A percentile compares a stretch with the other conserved stretches of the same genome.
Conservation (phyloP, 2,888 invertebrate genomes). For the Erebia palarica region DNA sequence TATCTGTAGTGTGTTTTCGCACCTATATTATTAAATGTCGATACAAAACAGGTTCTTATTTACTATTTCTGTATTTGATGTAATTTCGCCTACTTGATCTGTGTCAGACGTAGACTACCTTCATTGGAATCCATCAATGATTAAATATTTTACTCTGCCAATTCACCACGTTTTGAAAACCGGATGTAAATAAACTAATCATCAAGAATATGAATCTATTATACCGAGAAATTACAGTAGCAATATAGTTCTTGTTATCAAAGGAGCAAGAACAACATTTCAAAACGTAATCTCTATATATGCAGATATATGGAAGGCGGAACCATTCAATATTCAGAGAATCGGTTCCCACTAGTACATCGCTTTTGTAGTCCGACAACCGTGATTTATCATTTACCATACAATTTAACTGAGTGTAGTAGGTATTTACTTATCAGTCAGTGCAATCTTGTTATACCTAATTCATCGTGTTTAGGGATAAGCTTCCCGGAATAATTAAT, state of each 20-base stretch:
- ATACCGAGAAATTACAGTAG: not conserved
- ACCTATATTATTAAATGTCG: too few species aligned
- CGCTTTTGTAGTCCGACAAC: constrained; percentile 35
- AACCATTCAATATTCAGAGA: constrained; percentile 35
- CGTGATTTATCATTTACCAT: constrained; percentile 43
- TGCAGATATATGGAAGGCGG: constrained; percentile 18
- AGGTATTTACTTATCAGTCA: constrained; percentile 7
- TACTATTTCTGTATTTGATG: too few species aligned
- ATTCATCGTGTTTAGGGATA: constrained; percentile 16
- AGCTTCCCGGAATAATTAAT: constrained; percentile 11
- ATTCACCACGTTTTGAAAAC: not conserved
- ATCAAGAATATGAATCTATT: constrained; percentile 1
- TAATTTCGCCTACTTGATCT: too few species aligned
- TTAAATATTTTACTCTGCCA: not conserved
- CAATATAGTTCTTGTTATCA: not conserved
- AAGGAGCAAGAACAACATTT: not conserved
- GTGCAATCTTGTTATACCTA: constrained; percentile 17
- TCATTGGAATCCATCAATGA: not conserved
- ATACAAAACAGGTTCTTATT: too few species aligned
- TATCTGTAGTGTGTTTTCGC: too few species aligned
- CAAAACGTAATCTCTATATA: not conserved
- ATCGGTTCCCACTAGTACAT: constrained; percentile 41
- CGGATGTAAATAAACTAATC: not conserved
- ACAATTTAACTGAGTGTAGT: constrained; percentile 24
- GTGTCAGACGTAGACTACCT: too few species aligned